Evolutionary conservation across 2,888 invertebrate species (phyloP).

Genomic region (Eucera pruinosa): DNA sequence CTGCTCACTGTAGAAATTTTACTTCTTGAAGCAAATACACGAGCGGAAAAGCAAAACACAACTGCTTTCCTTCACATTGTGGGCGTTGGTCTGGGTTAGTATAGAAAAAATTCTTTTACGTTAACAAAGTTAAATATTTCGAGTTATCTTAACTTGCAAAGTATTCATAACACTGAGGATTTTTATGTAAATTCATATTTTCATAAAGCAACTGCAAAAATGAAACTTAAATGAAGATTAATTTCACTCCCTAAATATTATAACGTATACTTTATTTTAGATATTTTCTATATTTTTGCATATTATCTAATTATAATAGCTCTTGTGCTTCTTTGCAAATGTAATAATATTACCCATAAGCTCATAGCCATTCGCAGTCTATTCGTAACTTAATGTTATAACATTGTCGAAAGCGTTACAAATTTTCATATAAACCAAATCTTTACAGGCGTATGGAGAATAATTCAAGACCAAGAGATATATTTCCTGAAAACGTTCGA

Average conservation of each 20-base stretch:
- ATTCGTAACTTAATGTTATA: background rate
- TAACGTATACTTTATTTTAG: too few relatives aligned
- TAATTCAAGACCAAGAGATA: conserved; percentile 87
- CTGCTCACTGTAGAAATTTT: conserved; percentile 86
- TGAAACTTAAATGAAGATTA: too few relatives aligned
- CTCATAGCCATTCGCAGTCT: too few relatives aligned
- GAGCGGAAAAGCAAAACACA: conserved; percentile 85
- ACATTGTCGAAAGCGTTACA: background rate
- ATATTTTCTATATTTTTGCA: too few relatives aligned
- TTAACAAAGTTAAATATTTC: background rate
- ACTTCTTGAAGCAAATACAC: conserved; percentile 87
- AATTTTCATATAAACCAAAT: background rate
- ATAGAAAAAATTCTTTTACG: too few relatives aligned
- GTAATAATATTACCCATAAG: too few relatives aligned
- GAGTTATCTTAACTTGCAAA: background rate
- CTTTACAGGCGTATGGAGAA: conserved; percentile 87
- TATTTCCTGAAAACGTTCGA: conserved; percentile 88
- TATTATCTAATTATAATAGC: too few relatives aligned
- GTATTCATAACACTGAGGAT: too few relatives aligned
- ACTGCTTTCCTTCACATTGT: conserved; percentile 88
- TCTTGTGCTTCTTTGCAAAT: too few relatives aligned
- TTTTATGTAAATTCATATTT: too few relatives aligned
- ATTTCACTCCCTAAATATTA: too few relatives aligned
- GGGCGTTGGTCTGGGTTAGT: conserved; percentile 86
- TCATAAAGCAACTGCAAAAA: too few relatives aligned